Conservation (phyloP, 2,797 vertebrate species). For the Eulemur albifrons region DNA sequence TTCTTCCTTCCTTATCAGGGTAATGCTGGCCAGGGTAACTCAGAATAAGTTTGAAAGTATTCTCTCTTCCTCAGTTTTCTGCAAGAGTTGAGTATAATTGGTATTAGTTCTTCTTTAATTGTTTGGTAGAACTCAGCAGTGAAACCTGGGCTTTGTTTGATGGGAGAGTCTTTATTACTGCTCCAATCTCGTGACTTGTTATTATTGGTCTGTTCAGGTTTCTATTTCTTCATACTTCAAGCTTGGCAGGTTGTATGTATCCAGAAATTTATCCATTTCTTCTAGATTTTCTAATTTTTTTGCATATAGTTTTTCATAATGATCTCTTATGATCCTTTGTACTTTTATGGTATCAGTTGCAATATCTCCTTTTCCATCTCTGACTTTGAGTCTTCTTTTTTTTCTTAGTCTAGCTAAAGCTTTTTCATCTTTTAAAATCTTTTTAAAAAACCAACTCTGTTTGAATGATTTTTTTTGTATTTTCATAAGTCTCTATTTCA, state of each 20-base stretch:
- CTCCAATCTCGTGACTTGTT: neutral
- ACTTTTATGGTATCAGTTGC: neutral
- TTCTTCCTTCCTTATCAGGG: too few species aligned
- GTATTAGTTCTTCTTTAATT: neutral
- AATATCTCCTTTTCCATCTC: neutral
- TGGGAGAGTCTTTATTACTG: neutral
- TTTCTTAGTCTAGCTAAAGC: neutral
- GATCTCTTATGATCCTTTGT: neutral
- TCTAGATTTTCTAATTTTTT: too few species aligned
- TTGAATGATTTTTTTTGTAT: neutral
- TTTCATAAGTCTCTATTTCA: neutral
- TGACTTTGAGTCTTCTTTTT: neutral
- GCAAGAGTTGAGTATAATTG: neutral
- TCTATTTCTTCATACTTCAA: neutral
- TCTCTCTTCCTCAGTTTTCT: neutral
- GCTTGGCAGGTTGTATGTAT: neutral
- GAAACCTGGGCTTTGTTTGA: neutral
- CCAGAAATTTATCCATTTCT: neutral
- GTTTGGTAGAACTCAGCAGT: neutral
- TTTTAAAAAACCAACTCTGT: neutral
- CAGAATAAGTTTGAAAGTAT: neutral
- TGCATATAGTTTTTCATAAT: neutral
- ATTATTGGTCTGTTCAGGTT: neutral
- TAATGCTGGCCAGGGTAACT: too few species aligned
- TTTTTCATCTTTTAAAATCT: neutral